Percentiles rank a stretch among this genome's conserved stretches.
phyloP scores from a whole-genome alignment of 2,797 vertebrate genomes.

The Esox lucius region DNA sequence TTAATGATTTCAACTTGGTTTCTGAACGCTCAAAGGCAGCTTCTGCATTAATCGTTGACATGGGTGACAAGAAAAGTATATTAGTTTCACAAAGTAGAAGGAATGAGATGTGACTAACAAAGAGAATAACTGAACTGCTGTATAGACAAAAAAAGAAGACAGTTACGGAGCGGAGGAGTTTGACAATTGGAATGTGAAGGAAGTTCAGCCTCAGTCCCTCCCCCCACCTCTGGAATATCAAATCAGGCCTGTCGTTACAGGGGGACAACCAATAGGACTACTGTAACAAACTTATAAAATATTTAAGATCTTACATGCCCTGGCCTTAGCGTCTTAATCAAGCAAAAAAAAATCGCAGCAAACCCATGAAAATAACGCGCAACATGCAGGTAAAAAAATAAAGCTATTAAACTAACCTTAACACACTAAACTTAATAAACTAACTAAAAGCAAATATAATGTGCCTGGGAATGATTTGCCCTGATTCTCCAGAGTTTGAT shows the following conservation, averaged over 20 bases:
- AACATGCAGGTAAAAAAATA: no score
- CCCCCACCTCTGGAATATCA: constrained; percentile 39
- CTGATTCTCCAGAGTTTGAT: background rate
- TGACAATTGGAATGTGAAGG: constrained; percentile 47
- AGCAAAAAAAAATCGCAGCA: no score
- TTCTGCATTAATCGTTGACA: background rate
- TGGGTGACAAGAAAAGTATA: background rate
- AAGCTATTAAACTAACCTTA: no score
- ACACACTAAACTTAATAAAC: no score
- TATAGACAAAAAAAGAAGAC: constrained; percentile 22
- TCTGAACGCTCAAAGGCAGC: constrained; percentile 8
- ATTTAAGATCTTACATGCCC: no score
- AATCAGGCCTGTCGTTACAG: background rate
- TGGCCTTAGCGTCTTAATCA: no score
- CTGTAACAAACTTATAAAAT: no score
- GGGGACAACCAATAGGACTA: no score
- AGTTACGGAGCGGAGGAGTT: constrained; percentile 31
- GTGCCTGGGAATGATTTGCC: background rate
- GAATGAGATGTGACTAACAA: background rate
- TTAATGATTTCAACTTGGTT: background rate
- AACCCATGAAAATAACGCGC: no score
- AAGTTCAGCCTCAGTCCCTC: constrained; percentile 36
- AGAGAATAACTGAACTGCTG: background rate
- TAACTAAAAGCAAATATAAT: background rate
- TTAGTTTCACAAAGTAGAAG: background rate